phyloP scores from a whole-genome alignment of 2,113 vertebrate species.

The Microcebus griseorufus region DNA sequence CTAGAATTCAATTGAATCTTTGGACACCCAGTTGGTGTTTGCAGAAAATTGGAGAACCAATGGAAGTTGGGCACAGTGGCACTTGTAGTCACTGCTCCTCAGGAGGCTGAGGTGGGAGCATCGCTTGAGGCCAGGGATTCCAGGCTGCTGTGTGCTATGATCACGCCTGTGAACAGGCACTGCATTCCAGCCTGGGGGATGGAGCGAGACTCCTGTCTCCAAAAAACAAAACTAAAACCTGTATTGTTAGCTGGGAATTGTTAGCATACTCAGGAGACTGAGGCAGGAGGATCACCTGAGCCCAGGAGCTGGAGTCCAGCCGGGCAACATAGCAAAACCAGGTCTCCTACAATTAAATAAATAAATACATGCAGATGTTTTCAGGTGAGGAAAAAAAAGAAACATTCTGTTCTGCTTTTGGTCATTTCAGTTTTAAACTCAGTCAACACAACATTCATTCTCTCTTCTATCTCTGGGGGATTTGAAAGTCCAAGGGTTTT shows the following conservation, averaged over 20 bases:
- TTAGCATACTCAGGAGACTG: neutral
- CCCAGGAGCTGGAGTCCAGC: neutral
- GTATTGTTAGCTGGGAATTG: too few species aligned
- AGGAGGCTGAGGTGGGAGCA: too few species aligned
- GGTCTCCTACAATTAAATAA: neutral
- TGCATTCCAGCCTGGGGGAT: too few species aligned
- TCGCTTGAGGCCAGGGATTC: too few species aligned
- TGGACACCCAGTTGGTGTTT: neutral
- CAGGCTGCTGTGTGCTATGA: too few species aligned
- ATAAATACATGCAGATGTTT: too few species aligned
- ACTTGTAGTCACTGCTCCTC: too few species aligned
- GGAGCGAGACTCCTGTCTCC: too few species aligned
- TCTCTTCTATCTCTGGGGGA: neutral
- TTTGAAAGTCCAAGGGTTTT: neutral
- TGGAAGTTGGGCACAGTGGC: too few species aligned
- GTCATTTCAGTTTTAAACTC: neutral
- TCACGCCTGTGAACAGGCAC: too few species aligned
- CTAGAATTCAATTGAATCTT: neutral
- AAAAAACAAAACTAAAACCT: too few species aligned
- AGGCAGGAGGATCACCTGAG: neutral
- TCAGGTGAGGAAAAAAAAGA: too few species aligned
- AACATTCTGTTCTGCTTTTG: constrained; percentile 5
- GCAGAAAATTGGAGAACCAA: neutral
- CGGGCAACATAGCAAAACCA: neutral
- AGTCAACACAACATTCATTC: neutral